Percentiles rank a stretch among this genome's conserved stretches.
These are phyloP conservation scores for Linurgus olivaceus DNA, from an alignment of 2,797 vertebrate species.

Conservation along the genomic window DNA sequence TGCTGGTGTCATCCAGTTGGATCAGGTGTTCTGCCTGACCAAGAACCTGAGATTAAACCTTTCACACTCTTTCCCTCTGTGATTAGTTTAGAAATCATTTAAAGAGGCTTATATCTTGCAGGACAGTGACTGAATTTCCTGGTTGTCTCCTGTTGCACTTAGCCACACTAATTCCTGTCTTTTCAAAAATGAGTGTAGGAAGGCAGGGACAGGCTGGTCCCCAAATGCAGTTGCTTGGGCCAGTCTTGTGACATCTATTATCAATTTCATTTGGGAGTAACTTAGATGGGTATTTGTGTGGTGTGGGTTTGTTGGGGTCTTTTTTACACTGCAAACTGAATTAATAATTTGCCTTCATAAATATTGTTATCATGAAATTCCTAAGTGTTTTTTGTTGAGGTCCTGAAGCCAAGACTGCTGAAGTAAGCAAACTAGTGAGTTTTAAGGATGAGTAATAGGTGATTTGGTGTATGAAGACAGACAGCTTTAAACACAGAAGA, in stretches of 20 bases:
- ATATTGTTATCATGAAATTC: neutral
- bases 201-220: neutral
- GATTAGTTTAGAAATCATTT: neutral
- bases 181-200: neutral
- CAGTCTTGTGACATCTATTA: neutral
- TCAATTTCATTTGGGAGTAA: neutral
- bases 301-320: rapidly evolving
- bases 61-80: neutral
- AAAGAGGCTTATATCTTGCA: neutral
- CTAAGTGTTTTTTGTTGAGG: neutral
- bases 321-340: neutral
- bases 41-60: neutral
- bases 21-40: neutral
- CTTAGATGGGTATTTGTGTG: neutral
- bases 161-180: neutral
- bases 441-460: neutral
- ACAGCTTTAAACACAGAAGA: neutral
- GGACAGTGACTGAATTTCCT: neutral
- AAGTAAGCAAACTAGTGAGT: neutral
- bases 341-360: neutral
- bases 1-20: neutral
- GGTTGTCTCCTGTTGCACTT: neutral
- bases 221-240: neutral
- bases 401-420: neutral
- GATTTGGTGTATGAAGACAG: neutral